Evolutionary conservation across 2,113 vertebrate genomes (phyloP).

Genomic region (Pandion haliaetus): DNA sequence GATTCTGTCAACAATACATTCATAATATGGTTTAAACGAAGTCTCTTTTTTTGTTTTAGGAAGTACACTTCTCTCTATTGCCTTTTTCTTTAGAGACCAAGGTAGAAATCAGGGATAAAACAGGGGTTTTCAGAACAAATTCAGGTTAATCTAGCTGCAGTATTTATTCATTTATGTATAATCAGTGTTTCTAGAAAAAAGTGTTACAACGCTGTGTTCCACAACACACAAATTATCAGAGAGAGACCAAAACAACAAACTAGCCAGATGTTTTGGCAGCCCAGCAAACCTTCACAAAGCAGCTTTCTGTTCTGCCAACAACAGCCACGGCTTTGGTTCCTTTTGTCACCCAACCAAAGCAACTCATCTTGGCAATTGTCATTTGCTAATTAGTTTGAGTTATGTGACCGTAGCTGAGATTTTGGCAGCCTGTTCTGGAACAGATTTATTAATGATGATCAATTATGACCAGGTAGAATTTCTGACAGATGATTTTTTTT

Average conservation of each 20-base stretch:
- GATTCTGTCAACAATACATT: neutral
- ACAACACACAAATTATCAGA: neutral
- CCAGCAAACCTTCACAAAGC: neutral
- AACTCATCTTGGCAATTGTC: neutral
- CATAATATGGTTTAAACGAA: neutral
- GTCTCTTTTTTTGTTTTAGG: neutral
- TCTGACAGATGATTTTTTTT: conserved; percentile 46
- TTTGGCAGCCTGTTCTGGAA: conserved; percentile 42
- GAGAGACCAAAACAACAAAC: neutral
- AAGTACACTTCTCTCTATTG: neutral
- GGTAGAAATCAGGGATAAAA: neutral
- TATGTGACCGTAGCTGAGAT: neutral
- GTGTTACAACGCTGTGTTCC: neutral
- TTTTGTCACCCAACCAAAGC: neutral
- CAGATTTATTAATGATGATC: conserved; percentile 64
- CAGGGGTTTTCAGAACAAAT: neutral
- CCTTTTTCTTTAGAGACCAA: neutral
- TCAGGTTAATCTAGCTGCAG: neutral
- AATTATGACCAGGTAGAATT: conserved; percentile 63
- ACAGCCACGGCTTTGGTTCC: neutral
- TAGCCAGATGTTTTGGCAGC: neutral
- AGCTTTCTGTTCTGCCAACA: neutral
- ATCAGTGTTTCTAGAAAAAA: neutral
- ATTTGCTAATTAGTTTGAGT: conserved; percentile 48
- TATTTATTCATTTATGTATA: neutral